A percentile compares a stretch with the other conserved stretches of the same genome.
Evolutionary conservation across 2,113 vertebrate genomes (phyloP).

Genomic region (Entelurus aequoreus): DNA sequence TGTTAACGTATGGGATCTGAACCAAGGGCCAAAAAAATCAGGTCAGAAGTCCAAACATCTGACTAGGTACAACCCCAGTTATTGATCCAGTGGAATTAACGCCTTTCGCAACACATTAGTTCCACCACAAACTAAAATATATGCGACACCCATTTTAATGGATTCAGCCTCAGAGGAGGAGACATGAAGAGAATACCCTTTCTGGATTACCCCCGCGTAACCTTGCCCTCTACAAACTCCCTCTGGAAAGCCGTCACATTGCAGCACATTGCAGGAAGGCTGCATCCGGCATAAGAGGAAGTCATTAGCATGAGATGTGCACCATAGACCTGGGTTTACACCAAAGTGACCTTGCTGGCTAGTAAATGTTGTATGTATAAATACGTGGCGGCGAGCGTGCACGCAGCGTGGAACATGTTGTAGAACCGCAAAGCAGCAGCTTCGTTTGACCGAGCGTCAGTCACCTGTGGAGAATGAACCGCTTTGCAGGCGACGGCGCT

Average conservation of each 20-base stretch:
- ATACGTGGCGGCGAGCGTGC: constrained; percentile 20
- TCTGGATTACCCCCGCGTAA: constrained; percentile 33
- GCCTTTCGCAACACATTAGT: not conserved
- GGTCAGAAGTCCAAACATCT: not conserved
- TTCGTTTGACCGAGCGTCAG: constrained; percentile 41
- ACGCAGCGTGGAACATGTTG: not conserved
- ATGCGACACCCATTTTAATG: constrained; percentile 19
- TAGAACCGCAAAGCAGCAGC: not conserved
- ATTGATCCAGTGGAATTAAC: not conserved
- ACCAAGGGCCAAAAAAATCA: too few relatives aligned
- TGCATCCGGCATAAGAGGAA: constrained; percentile 31
- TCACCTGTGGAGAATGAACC: constrained; percentile 56
- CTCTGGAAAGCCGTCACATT: constrained; percentile 19
- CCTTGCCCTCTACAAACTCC: constrained; percentile 23
- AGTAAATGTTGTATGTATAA: constrained; percentile 14
- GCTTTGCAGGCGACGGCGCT: constrained; percentile 43
- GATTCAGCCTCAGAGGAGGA: not conserved
- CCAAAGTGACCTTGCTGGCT: constrained; percentile 41
- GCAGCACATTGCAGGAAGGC: constrained; percentile 32
- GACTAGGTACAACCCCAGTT: not conserved
- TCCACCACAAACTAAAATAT: constrained; percentile 17
- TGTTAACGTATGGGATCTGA: too few relatives aligned
- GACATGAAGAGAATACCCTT: constrained; percentile 12
- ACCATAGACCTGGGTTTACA: constrained; percentile 29
- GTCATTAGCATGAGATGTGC: constrained; percentile 34